Base-by-base conservation (phyloP, 2,888 invertebrate species). In the Tetanocera ferruginea region DNA sequence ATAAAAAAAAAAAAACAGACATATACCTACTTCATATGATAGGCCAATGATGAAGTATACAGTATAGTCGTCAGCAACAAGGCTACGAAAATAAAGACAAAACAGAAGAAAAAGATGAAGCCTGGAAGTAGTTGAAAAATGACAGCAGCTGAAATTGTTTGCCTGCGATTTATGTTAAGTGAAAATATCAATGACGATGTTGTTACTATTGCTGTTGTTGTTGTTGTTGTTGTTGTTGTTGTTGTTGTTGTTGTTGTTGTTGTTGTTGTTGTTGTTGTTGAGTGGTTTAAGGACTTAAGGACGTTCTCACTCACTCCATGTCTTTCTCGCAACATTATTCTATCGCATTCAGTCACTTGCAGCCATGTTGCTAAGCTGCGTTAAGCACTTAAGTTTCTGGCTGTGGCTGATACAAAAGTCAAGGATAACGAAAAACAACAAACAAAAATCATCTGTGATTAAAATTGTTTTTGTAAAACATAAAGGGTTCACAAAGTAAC, bases 261-360 rank as follows among this genome's bases (percentile, higher is more conserved):
- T 43, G 43, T 5, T 60, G 60, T 28, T 60, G 60, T 28, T 60
- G 25, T 17, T 60, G 25, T 14, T 69, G 69, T 43, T 69, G 69
- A 69, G 69, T 51, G 69, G 25, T 28, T 69, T 49, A 69, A 69
- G 52, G 31, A 49, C 31, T 69, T 67, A 67, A 67, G 67, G 67
- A 6, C 66, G 3, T 31, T 31, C 37, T 25, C 55, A 34, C 31
- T 69, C 23, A 28, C 69, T 14, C 49, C 8, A 23, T 49, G 25
- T 23, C 52, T 69, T 37, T 69, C 64, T 34, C n/a, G 60, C 1
- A 17, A 1, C 60, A 9, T 49, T 28, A 69, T 9, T 25, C 52
- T 60, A 28, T 43, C 43, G 43, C 43, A 43, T 43, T 14, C 60
- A 60, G 28, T 60, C 25, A 28, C 28, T 17, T 14, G 14, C 49